Percentiles rank a stretch among this genome's conserved stretches.
phyloP scores from a whole-genome alignment of 2,888 invertebrate genomes.

The Portevinia maculata region DNA sequence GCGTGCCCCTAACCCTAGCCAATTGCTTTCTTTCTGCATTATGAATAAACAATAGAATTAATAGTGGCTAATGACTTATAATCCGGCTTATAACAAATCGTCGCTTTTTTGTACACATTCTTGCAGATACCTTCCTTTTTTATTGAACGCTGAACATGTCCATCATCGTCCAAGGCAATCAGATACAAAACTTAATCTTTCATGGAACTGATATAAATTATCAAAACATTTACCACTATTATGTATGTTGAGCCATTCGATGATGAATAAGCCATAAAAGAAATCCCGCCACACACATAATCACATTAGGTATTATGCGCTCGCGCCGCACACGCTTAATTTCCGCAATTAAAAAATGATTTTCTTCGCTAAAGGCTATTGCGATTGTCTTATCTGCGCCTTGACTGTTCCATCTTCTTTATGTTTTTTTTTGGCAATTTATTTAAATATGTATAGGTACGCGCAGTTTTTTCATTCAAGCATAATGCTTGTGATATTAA shows the following conservation, averaged over 20 bases:
- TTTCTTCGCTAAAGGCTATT: slow-evolving; percentile 75
- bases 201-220: slow-evolving; percentile 64
- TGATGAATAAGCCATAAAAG: slow-evolving; percentile 73
- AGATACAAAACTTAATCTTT: slow-evolving; percentile 45
- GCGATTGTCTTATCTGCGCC: slow-evolving; percentile 29
- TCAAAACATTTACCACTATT: slow-evolving; percentile 62
- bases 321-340: slow-evolving; percentile 77
- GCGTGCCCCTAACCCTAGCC: background rate
- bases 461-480: slow-evolving; percentile 5
- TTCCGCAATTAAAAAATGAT: slow-evolving; percentile 83
- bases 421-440: slow-evolving; percentile 24
- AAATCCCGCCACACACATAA: slow-evolving; percentile 72
- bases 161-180: slow-evolving; percentile 39
- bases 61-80: slow-evolving; percentile 55
- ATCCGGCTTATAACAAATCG: slow-evolving; percentile 64
- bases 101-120: slow-evolving; percentile 14
- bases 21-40: background rate
- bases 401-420: slow-evolving; percentile 10
- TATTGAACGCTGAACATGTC: background rate
- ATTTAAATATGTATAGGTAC: slow-evolving; percentile 28
- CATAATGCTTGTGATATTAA: slow-evolving; percentile 15
- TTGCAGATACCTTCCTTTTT: background rate
- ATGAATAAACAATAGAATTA: slow-evolving; percentile 28
- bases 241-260: slow-evolving; percentile 70
- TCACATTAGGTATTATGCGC: slow-evolving; percentile 63